Evolutionary conservation across 1,140 invertebrate species (phyloP), one percentile per base, ranked within the genome.

Genomic region (Pseudomyrmex gracilis): DNA sequence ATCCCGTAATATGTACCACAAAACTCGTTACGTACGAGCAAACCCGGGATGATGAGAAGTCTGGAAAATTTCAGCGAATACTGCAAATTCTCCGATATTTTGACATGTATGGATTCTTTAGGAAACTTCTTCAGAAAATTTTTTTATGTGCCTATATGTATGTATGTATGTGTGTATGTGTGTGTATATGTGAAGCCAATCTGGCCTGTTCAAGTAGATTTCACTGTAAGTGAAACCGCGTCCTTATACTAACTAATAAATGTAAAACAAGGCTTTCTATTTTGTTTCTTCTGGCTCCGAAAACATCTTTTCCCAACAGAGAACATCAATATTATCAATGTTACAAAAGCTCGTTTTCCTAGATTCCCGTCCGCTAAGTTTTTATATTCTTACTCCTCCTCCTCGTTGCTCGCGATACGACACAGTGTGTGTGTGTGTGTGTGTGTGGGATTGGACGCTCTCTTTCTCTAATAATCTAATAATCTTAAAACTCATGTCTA

Each of bases 211-310:
- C 5, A n/a, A 68, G 22, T 78, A 57, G 10, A 13, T 71, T 71
- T 22, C 53, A 71, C 20, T 20, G 47, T 5, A 7, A 45, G n/a
- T 34, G 60, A 64, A 76, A 66, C 13, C 24, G 47, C 22, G 20
- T 64, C 73, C 73, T 71, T 84, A 74, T 4, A 24, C 51, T 84
- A 55, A 70, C 68, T 68, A 68, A 67, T 68, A 68, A 67, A 76
- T 84, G 55, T 68, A 43, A 74, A 60, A 80, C 45, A 80, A 77
- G 85, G 61, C 53, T 73, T 34, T 34, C 58, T 85, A 82, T 64
- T 68, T 77, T 77, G 60, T 73, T 74, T 68, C 43, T 9, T 80
- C 76, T 71, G 67, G 64, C 74, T 70, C 63, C 60, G 57, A 20
- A 71, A 84, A 80, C 53, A 71, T 70, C 60, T 55, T 70, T 58